These are phyloP conservation scores for Smithornis capensis DNA, from an alignment of 2,113 vertebrate species.

Conservation along the genomic window DNA sequence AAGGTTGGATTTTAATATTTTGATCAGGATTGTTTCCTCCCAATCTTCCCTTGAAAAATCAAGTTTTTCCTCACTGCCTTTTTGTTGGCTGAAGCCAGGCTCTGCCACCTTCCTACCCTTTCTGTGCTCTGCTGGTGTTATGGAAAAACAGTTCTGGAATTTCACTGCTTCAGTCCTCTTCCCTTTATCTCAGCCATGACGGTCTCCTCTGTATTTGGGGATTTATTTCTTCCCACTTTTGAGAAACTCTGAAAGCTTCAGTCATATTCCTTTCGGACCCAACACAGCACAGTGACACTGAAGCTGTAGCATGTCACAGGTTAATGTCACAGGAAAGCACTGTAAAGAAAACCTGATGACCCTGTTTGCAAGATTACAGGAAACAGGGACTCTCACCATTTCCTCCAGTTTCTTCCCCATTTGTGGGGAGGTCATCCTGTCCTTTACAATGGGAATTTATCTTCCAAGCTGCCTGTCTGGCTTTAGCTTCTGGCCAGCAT, in stretches of 20 bases:
- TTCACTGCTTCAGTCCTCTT: not conserved
- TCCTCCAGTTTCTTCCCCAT: not conserved
- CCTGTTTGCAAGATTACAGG: not conserved
- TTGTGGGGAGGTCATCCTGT: not conserved
- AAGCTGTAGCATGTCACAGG: not conserved
- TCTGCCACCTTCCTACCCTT: not conserved
- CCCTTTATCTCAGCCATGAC: not conserved
- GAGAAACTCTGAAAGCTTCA: not conserved
- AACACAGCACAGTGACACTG: not conserved
- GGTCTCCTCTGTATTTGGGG: not conserved
- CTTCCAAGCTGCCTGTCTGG: not conserved
- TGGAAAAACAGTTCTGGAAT: not conserved
- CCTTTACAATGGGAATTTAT: not conserved
- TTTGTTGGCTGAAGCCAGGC: not conserved
- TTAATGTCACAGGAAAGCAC: not conserved
- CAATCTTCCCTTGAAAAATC: not conserved
- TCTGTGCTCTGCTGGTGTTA: not conserved
- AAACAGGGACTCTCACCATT: not conserved
- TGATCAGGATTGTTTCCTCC: not conserved
- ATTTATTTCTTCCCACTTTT: not conserved
- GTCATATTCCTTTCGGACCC: not conserved
- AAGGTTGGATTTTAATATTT: not conserved
- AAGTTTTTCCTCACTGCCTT: not conserved
- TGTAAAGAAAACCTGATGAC: not conserved
- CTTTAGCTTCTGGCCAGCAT: not conserved